Percentiles rank a stretch among this genome's conserved stretches.
These are phyloP conservation scores for Kryptopterus vitreolus DNA, from an alignment of 2,797 vertebrate species.

Conservation along the genomic window DNA sequence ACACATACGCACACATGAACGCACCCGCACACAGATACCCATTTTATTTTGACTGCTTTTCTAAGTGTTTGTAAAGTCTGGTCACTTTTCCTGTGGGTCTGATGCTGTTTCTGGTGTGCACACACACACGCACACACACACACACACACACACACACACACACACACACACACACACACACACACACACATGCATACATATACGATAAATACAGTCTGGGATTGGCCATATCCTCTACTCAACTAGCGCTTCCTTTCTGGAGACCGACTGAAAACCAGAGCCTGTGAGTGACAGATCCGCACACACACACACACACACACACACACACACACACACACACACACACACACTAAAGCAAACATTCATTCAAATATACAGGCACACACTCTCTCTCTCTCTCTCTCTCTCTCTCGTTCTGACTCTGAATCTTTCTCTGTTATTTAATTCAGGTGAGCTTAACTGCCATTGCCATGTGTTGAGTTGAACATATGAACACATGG, in stretches of 20 bases:
- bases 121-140: slow-evolving; percentile 11
- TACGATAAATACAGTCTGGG: slow-evolving; percentile 76
- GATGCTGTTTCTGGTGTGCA: slow-evolving; percentile 67
- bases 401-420: slow-evolving; percentile 53
- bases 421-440: slow-evolving; percentile 51
- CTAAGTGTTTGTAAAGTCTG: slow-evolving; percentile 21
- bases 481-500: not conserved
- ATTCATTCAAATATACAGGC: slow-evolving; percentile 9
- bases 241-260: slow-evolving; percentile 66
- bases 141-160: slow-evolving; percentile 32
- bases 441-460: not conserved
- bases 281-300: slow-evolving; percentile 56
- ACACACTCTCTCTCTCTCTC: not conserved
- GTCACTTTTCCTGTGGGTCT: slow-evolving; percentile 63
- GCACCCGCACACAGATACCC: not conserved
- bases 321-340: slow-evolving; percentile 39
- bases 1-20: slow-evolving; percentile 8
- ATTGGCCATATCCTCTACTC: slow-evolving; percentile 77
- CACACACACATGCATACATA: slow-evolving; percentile 10
- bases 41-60: slow-evolving; percentile 22
- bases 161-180: slow-evolving; percentile 36
- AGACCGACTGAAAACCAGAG: slow-evolving; percentile 62
- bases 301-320: slow-evolving; percentile 22
- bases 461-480: not conserved
- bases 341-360: slow-evolving; percentile 20